Conservation (phyloP, 2,888 invertebrate species). For the Leptopterna dolabrata region DNA sequence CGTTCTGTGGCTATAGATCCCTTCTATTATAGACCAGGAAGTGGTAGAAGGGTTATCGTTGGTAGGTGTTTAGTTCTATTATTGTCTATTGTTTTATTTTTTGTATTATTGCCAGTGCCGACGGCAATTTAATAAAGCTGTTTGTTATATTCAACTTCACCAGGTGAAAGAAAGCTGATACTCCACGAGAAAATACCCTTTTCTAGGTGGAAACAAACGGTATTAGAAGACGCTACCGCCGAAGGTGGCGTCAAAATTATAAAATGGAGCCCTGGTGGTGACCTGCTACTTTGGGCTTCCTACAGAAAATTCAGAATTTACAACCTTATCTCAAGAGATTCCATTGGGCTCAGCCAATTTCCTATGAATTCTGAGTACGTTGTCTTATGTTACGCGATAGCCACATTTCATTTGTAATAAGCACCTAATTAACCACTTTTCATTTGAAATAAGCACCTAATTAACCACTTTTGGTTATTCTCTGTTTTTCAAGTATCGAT, state of each 20-base stretch:
- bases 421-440: not conserved
- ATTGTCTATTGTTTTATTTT: no score
- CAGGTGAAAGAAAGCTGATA: conserved; percentile 81
- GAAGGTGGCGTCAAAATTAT: conserved; percentile 88
- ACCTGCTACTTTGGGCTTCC: conserved; percentile 94
- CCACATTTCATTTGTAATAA: not conserved
- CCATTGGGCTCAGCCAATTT: conserved; percentile 90
- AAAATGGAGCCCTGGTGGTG: conserved; percentile 80
- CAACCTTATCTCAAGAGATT: conserved; percentile 84
- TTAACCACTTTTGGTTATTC: not conserved
- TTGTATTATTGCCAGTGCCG: no score
- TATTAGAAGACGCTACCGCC: conserved; percentile 79
- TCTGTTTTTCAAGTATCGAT: conserved; percentile 54
- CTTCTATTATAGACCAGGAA: conserved; percentile 78
- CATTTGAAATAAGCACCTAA: not conserved
- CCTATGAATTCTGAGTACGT: conserved; percentile 70
- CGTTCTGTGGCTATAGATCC: conserved; percentile 91
- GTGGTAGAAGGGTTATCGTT: conserved; percentile 79
- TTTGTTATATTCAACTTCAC: no score
- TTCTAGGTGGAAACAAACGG: conserved; percentile 78
- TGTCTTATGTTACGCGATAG: not conserved
- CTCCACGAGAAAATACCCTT: conserved; percentile 88
- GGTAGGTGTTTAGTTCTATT: no score
- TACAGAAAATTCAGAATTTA: conserved; percentile 89
- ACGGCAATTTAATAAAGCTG: no score